phyloP scores from a whole-genome alignment of 2,888 invertebrate genomes.

The Cactoblastis cactorum region DNA sequence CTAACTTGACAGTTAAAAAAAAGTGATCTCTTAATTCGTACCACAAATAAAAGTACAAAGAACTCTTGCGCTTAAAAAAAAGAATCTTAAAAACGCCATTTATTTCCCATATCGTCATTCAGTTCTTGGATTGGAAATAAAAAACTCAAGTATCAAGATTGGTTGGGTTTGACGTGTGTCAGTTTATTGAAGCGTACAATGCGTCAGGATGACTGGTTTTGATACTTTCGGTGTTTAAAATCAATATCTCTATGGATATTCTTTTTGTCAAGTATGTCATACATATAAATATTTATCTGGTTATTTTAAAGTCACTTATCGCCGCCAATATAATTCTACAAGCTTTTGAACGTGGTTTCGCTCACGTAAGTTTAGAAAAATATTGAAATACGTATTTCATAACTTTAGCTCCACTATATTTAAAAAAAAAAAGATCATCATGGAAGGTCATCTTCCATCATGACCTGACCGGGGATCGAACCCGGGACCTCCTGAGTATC shows the following conservation, averaged over 20 bases:
- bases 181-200: constrained; percentile 25
- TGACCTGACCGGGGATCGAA: no score
- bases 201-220: constrained; percentile 16
- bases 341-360: no score
- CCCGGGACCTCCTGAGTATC: no score
- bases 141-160: constrained; percentile 22
- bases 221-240: not conserved
- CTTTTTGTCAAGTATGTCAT: no score
- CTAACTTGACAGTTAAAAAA: not conserved
- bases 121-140: not conserved
- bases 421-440: no score
- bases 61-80: not conserved
- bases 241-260: not conserved
- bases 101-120: not conserved
- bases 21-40: not conserved
- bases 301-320: no score
- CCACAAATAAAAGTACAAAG: not conserved
- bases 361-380: no score
- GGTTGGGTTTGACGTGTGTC: constrained; percentile 16
- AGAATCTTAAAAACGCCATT: not conserved
- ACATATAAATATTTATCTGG: no score
- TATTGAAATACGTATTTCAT: no score
- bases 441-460: no score
- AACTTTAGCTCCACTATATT: no score
- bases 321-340: no score